These are phyloP conservation scores for Parauchenoglanis ngamensis DNA, from an alignment of 2,797 vertebrate species.

Conservation along the genomic window DNA sequence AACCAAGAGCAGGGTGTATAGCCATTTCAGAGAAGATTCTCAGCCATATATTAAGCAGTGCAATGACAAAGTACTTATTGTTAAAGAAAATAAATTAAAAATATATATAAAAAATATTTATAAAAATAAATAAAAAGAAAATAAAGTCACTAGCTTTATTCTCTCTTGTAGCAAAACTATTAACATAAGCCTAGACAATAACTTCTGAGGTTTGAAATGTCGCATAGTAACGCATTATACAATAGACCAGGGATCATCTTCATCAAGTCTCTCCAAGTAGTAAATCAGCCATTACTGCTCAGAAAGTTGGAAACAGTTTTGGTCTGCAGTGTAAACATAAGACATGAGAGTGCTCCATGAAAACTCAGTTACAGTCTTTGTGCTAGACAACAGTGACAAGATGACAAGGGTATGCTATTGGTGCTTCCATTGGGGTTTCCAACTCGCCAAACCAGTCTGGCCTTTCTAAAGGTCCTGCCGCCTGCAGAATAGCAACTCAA, in stretches of 20 bases:
- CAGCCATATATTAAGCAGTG: neutral
- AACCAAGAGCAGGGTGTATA: too few relatives aligned
- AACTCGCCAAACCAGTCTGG: neutral
- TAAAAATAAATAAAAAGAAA: too few relatives aligned
- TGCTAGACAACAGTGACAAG: neutral
- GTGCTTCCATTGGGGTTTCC: too few relatives aligned
- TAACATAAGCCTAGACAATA: neutral
- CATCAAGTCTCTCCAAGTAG: neutral
- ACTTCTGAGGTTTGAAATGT: neutral
- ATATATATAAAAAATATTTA: too few relatives aligned
- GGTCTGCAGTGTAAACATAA: neutral
- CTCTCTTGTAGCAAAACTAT: neutral
- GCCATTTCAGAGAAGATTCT: neutral
- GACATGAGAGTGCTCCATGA: neutral
- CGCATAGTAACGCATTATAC: neutral
- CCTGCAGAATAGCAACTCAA: neutral
- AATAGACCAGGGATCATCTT: neutral
- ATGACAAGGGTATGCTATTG: neutral
- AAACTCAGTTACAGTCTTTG: neutral
- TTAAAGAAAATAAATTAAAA: neutral
- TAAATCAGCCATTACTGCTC: neutral
- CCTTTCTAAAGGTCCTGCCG: neutral
- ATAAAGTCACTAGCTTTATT: neutral
- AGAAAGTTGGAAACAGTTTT: neutral
- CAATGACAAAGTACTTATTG: neutral